Evolutionary conservation across 1,140 invertebrate genomes (phyloP), one percentile per base, ranked within the genome.

Genomic region (Capitella teleta): DNA sequence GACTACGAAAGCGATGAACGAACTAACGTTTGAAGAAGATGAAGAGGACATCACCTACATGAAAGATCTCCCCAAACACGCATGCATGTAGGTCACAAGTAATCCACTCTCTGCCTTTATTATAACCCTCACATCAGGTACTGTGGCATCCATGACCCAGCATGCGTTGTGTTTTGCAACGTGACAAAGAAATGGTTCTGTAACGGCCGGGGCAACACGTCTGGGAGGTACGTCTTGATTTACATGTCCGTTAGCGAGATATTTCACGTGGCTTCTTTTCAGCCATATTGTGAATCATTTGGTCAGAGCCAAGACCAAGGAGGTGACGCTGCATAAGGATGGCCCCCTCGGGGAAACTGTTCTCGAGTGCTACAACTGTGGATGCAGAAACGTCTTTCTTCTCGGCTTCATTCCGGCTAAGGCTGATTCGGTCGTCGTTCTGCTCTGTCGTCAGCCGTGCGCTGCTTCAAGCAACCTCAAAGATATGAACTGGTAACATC

Each of bases 121-220:
- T 3, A 12, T 40, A 21, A 24, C 8, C 19, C 25, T 40, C 5
- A 40, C 10, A 21, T 40, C 55, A 76, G 77, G 19, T 80, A 99
- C 66, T 99, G 96, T 75, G 94, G 94, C 41, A 94, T 99, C 57
- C 91, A 97, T 74, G 96, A 99, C 68, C 93, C 94, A 1, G 82
- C 86, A 51, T 94, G 88, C 58, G 94, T 99, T 28, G 92, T 98
- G 19, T 90, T 91, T 82, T 99, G 96, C 70, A 97, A 96, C 69
- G 80, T 89, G 34, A 98, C 95, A 66, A 93, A 94, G 60, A 97
- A 97, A 68, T 99, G 96, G 96, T 98, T 99, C 67, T 99, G 96
- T 69, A 99, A 99, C 79, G 93, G 93, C 5, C 79, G 93, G 57
- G 95, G 95, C 3, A 95, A 92, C 66, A 98, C 94, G 3, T 93